Evolutionary conservation across 2,888 invertebrate genomes (phyloP), one percentile per base, ranked within the genome.

Genomic region (Copidosoma aretas): DNA sequence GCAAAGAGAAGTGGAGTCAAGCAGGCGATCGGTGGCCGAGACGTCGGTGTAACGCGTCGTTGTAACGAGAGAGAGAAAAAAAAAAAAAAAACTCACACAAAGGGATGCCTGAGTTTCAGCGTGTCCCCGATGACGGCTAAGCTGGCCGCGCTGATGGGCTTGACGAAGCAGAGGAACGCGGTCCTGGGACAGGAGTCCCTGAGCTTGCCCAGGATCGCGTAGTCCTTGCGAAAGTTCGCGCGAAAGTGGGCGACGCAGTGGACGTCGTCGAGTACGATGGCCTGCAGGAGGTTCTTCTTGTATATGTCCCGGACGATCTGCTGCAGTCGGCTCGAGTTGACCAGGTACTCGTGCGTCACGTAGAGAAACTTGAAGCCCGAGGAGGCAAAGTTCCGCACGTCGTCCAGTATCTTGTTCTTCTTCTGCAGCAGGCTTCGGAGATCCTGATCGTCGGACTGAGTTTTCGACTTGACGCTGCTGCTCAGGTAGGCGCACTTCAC

Each of bases 11-110:
- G 3, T 32, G 32, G 32, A 56, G 25, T n/a, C 8, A 25, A 15
- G 39, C 17, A 32, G n/a, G n/a, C n/a, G n/a, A 32, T 56, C 12
- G 1, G 1, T 32, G 10, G 2, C 10, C 10, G 25, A 32, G 1
- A 32, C 25, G 8, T 56, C 5, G 14, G n/a, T 43, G 17, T 22
- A 62, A n/a, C n/a, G n/a, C n/a, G n/a, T n/a, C n/a, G n/a, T n/a
- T n/a, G n/a, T n/a, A n/a, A n/a, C n/a, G n/a, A n/a, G n/a, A n/a
- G n/a, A n/a, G n/a, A n/a, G n/a, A n/a, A n/a, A n/a, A n/a, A n/a
- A n/a, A n/a, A n/a, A n/a, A n/a, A n/a, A n/a, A n/a, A n/a, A 52
- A 67, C 63, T 67, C 59, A 67, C 67, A 46, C 32, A n/a, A 46
- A 59, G 22, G 67, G 52, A 0, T 62, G 43, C 43, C 39, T 24